Evolutionary conservation across 2,888 invertebrate genomes (phyloP).

Genomic region (Erebia aethiops): DNA sequence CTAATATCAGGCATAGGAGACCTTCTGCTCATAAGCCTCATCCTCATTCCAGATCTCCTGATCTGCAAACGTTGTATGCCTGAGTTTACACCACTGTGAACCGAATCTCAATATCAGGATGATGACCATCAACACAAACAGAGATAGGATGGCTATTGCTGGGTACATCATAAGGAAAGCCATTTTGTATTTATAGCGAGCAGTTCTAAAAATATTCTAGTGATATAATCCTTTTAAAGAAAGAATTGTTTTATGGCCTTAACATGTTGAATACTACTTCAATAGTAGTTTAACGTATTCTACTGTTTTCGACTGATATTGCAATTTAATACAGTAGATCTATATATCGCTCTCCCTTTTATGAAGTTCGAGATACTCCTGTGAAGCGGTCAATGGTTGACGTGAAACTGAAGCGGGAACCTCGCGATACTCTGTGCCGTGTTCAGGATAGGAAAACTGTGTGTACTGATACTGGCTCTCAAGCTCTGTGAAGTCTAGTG

Average conservation of each 20-base stretch:
- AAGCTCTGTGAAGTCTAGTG: constrained; percentile 90
- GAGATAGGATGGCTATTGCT: constrained; percentile 87
- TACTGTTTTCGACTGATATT: background rate
- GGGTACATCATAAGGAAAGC: constrained; percentile 90
- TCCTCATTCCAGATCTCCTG: constrained; percentile 86
- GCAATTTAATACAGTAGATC: constrained; percentile 80
- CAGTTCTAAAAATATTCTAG: constrained; percentile 51
- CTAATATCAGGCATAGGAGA: constrained; percentile 78
- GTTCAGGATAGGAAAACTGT: constrained; percentile 61
- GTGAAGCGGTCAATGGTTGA: constrained; percentile 72
- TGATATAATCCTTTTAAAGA: no score
- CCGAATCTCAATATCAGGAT: constrained; percentile 90
- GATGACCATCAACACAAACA: constrained; percentile 89
- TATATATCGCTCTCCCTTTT: constrained; percentile 61
- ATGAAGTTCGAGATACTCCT: constrained; percentile 85
- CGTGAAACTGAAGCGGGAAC: constrained; percentile 63
- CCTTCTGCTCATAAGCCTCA: constrained; percentile 85
- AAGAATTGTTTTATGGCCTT: no score
- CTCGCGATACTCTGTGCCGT: constrained; percentile 58
- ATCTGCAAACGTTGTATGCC: constrained; percentile 86
- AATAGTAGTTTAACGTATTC: background rate
- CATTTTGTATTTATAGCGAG: constrained; percentile 92
- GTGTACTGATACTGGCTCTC: constrained; percentile 71
- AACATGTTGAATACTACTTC: background rate
- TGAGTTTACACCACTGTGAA: constrained; percentile 86